Evolutionary conservation across 2,888 invertebrate species (phyloP).

Genomic region (Notodonta ziczac): DNA sequence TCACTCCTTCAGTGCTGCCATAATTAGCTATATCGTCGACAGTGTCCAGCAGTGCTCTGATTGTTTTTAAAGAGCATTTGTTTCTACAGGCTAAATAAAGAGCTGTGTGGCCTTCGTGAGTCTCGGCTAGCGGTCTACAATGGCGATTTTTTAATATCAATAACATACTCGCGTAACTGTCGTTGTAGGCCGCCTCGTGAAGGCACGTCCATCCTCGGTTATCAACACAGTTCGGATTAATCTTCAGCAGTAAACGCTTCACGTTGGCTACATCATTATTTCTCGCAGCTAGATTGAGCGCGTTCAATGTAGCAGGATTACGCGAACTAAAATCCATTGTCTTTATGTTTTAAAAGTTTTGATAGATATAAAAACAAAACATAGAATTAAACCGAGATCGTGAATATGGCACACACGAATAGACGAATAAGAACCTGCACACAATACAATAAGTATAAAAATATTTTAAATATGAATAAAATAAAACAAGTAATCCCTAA

Average conservation of each 20-base stretch:
- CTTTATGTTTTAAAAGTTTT: neutral
- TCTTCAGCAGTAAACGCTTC: slow-evolving; percentile 64
- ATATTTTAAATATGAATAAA: too few relatives aligned
- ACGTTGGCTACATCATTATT: slow-evolving; percentile 65
- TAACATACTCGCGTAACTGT: slow-evolving; percentile 66
- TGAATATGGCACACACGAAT: too few relatives aligned
- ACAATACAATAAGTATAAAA: too few relatives aligned
- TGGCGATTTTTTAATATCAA: slow-evolving; percentile 64
- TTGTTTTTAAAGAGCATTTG: slow-evolving; percentile 60
- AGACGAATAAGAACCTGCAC: too few relatives aligned
- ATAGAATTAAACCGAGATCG: too few relatives aligned
- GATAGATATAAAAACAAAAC: too few relatives aligned
- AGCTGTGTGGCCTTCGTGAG: slow-evolving; percentile 79
- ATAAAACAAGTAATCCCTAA: too few relatives aligned
- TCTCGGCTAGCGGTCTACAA: slow-evolving; percentile 66
- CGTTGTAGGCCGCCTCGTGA: slow-evolving; percentile 78
- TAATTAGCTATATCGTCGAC: slow-evolving; percentile 71
- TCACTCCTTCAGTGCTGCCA: slow-evolving; percentile 75
- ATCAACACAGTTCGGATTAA: slow-evolving; percentile 77
- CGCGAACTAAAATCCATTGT: slow-evolving; percentile 80
- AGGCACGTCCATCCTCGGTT: slow-evolving; percentile 83
- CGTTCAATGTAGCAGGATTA: slow-evolving; percentile 76
- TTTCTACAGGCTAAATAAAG: slow-evolving; percentile 74
- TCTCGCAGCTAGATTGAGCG: slow-evolving; percentile 75
- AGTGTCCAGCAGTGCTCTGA: slow-evolving; percentile 63